These are phyloP conservation scores for Acholoe squamosa DNA, from an alignment of 2,888 invertebrate genomes.

Conservation along the genomic window DNA sequence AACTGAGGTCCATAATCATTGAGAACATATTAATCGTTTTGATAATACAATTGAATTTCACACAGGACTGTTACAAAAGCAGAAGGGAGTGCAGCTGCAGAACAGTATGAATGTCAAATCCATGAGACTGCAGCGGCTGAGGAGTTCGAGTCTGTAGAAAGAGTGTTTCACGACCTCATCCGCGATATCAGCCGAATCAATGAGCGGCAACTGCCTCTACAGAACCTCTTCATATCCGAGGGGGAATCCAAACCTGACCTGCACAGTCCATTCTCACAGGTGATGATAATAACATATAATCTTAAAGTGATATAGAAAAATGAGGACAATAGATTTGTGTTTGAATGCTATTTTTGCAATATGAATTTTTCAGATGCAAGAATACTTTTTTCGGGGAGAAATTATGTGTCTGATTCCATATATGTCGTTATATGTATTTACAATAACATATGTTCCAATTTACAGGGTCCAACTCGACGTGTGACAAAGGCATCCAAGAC, in stretches of 20 bases:
- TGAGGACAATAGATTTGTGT: too few relatives aligned
- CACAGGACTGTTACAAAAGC: slow-evolving; percentile 78
- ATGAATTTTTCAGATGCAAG: too few relatives aligned
- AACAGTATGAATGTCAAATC: slow-evolving; percentile 80
- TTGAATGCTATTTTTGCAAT: too few relatives aligned
- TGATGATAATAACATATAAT: neutral
- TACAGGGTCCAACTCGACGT: too few relatives aligned
- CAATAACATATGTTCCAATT: too few relatives aligned
- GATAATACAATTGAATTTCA: slow-evolving; percentile 39
- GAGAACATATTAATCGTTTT: neutral
- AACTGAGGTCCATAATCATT: too few relatives aligned
- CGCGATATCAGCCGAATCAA: slow-evolving; percentile 79
- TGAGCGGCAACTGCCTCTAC: slow-evolving; percentile 77
- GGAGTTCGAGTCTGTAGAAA: slow-evolving; percentile 81
- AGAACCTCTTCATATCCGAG: slow-evolving; percentile 80
- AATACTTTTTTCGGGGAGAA: too few relatives aligned
- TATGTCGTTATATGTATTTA: too few relatives aligned
- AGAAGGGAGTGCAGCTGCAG: slow-evolving; percentile 78
- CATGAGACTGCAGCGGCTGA: slow-evolving; percentile 83
- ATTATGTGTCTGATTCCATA: too few relatives aligned
- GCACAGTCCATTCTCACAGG: neutral
- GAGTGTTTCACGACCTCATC: slow-evolving; percentile 80
- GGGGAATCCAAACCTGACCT: slow-evolving; percentile 70
- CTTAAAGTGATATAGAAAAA: too few relatives aligned
- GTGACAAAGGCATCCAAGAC: neutral